Conservation (phyloP, 1,140 invertebrate genomes). For the Nylanderia fulva region DNA sequence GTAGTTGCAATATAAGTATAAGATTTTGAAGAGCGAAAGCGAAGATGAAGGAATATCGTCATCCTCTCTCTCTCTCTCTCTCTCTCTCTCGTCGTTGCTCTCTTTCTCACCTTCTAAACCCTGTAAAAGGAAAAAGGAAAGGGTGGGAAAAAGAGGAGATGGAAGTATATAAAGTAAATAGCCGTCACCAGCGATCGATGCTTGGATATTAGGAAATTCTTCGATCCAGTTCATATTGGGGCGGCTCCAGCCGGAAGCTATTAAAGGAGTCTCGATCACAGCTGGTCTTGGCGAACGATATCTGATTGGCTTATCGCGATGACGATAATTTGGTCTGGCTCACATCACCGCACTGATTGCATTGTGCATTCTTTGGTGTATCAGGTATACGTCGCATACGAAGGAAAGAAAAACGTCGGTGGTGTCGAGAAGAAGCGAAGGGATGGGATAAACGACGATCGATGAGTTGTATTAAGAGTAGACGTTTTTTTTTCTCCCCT, state of each 20-base stretch:
- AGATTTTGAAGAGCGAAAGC: neutral
- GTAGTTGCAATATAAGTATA: conserved; percentile 52
- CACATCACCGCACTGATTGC: conserved; percentile 47
- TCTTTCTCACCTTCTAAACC: neutral
- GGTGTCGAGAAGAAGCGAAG: neutral
- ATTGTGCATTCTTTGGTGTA: conserved; percentile 53
- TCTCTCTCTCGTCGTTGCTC: neutral
- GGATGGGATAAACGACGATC: conserved; percentile 49
- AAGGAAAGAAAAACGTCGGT: neutral
- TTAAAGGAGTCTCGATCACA: conserved; percentile 47
- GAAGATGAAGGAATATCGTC: neutral
- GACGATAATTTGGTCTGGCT: conserved; percentile 48
- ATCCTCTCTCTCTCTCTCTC: too few species aligned
- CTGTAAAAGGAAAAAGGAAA: neutral
- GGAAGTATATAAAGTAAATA: conserved; percentile 53
- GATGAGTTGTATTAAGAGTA: conserved; percentile 54
- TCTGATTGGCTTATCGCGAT: conserved; percentile 38
- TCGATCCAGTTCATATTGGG: conserved; percentile 39
- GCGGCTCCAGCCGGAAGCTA: conserved; percentile 32
- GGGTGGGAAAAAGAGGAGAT: neutral
- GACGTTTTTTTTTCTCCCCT: conserved; percentile 31
- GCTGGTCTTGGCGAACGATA: conserved; percentile 26
- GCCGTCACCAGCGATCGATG: conserved; percentile 41
- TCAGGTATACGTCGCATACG: conserved; percentile 23
- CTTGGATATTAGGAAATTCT: conserved; percentile 60